Conservation (phyloP, 2,113 vertebrate species). For the Diadophis punctatus region DNA sequence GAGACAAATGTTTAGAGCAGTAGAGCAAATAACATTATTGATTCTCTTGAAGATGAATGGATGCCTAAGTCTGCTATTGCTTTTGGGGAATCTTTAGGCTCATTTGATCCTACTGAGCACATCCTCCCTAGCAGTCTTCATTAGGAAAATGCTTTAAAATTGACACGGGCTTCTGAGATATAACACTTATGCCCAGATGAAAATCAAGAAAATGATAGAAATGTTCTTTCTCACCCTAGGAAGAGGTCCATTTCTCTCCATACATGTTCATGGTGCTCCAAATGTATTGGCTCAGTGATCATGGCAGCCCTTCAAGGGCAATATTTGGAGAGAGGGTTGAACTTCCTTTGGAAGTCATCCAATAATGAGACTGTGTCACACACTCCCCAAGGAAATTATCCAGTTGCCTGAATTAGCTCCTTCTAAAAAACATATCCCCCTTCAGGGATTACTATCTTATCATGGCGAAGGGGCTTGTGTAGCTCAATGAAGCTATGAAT, state of each 20-base stretch:
- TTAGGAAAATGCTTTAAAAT: background rate
- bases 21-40: background rate
- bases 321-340: conserved; percentile 12
- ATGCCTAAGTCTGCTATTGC: background rate
- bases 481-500: too few relatives aligned
- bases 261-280: background rate
- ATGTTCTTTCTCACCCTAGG: background rate
- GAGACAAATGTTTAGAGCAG: background rate
- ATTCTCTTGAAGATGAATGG: background rate
- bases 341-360: background rate
- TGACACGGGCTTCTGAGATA: background rate
- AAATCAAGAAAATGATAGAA: background rate
- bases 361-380: background rate
- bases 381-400: background rate
- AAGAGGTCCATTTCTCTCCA: conserved; percentile 2
- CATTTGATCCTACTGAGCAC: background rate
- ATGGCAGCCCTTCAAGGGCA: background rate
- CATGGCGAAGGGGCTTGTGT: too few relatives aligned
- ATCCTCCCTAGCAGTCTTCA: background rate
- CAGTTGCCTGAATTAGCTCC: background rate
- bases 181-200: background rate
- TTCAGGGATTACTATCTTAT: too few relatives aligned
- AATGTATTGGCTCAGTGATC: background rate
- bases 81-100: background rate
- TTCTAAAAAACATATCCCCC: background rate